Evolutionary conservation across 92 coral and sea anemone genomes (phyloP), one percentile per base, ranked within the genome.

Genomic region (Chrysogorgia sp.): DNA sequence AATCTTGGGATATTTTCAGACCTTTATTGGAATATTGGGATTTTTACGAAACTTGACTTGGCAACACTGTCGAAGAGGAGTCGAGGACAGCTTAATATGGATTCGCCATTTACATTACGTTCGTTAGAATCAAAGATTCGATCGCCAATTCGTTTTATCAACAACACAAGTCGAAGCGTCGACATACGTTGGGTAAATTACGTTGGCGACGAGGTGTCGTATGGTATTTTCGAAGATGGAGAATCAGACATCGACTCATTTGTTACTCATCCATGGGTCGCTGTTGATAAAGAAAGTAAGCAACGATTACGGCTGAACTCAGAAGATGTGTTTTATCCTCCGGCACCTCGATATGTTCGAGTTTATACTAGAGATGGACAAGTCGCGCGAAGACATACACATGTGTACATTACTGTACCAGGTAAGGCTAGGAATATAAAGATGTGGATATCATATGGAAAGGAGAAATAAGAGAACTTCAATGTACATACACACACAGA

Each of bases 191-290:
- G 98, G 98, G 34, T 91, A 40, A 81, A 93, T 64, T 93, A 76
- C 66, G 26, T 58, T 1, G 98, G 98, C 20, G 66, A 85, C 34
- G 82, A 82, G 22, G 74, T 83, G n/a, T 26, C 68, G 1, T 52
- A 76, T 25, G 88, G 89, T 9, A 85, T 88, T 21, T 84, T 93
- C 1, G 62, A 62, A 26, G 66, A 22, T 21, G 48, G 12, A 25
- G 49, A 23, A 34, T n/a, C 25, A 41, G 62, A 49, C 19, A 40
- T 82, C 7, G 83, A 91, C 67, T 91, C 98, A 0, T 93, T 77
- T 74, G 96, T 91, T 29, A 78, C 96, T 3, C 96, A 93, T 74
- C 96, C 96, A 3, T 93, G 98, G 98, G 83, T 87, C 35, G 96
- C 93, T 1, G 85, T 82, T 33, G 96, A 93, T 55, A 70, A 85